These are phyloP conservation scores for Procambarus clarkii DNA, from an alignment of 1,140 invertebrate genomes.

Conservation along the genomic window DNA sequence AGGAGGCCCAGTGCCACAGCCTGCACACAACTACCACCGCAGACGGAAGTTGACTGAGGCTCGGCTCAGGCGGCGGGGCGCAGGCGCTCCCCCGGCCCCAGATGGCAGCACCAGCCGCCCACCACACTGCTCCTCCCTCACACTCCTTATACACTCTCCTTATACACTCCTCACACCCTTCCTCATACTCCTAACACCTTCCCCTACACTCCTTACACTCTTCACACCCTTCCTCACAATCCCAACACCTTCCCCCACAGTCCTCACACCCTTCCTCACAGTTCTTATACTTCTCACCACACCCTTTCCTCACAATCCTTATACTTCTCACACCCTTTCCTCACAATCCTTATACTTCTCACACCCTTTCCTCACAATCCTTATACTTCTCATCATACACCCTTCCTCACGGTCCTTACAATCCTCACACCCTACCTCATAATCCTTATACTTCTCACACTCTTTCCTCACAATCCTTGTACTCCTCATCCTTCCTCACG, in stretches of 20 bases:
- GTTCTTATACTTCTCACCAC: too few relatives aligned
- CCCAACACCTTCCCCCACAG: neutral
- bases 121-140: neutral
- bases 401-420: neutral
- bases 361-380: neutral
- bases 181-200: neutral
- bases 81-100: conserved; percentile 16
- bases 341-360: neutral
- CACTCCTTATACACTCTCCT: neutral
- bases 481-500: neutral
- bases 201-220: neutral
- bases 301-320: neutral
- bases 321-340: neutral
- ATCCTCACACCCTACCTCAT: neutral
- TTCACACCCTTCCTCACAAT: neutral
- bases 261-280: too few relatives aligned
- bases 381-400: neutral
- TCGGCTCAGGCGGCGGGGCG: neutral
- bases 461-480: neutral
- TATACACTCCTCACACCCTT: neutral
- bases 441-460: neutral
- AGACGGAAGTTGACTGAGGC: conserved; percentile 42
- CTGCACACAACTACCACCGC: neutral
- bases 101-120: conserved; percentile 28
- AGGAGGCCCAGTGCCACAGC: neutral